phyloP scores from a whole-genome alignment of 2,888 invertebrate genomes.

The Atethmia centrago region DNA sequence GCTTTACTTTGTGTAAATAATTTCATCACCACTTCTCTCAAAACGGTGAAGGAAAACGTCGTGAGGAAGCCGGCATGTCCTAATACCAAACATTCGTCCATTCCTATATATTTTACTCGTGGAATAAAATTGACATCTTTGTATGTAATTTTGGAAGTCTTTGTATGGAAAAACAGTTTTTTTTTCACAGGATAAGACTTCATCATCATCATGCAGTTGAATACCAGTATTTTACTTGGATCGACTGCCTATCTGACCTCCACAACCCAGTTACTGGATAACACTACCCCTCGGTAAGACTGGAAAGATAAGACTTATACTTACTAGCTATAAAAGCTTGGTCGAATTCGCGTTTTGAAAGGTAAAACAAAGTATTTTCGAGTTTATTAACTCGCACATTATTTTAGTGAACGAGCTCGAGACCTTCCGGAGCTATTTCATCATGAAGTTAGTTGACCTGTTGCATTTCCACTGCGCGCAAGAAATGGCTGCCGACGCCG shows the following conservation, averaged over 20 bases:
- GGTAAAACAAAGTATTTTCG: neutral
- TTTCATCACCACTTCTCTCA: too few species aligned
- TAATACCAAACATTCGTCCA: too few species aligned
- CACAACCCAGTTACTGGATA: neutral
- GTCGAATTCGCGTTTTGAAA: neutral
- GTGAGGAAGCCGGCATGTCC: too few species aligned
- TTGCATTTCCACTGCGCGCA: constrained; percentile 83
- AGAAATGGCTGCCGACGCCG: constrained; percentile 69
- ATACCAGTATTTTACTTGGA: neutral
- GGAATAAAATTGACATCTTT: neutral
- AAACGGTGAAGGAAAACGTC: too few species aligned
- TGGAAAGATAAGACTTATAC: neutral
- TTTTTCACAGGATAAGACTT: too few species aligned
- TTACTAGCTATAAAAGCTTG: neutral
- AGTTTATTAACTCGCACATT: constrained; percentile 63
- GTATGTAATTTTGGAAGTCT: too few species aligned
- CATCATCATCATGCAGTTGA: neutral
- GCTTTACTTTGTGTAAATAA: too few species aligned
- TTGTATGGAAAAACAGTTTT: too few species aligned
- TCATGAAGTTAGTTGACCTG: constrained; percentile 86
- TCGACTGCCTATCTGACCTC: too few species aligned
- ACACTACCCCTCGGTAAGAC: neutral
- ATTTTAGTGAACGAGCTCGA: constrained; percentile 66
- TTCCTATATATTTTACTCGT: too few species aligned
- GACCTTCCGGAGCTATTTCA: constrained; percentile 86